Percentiles rank a stretch among this genome's conserved stretches.
phyloP scores from a whole-genome alignment of 2,797 vertebrate genomes.

The Chelon auratus region DNA sequence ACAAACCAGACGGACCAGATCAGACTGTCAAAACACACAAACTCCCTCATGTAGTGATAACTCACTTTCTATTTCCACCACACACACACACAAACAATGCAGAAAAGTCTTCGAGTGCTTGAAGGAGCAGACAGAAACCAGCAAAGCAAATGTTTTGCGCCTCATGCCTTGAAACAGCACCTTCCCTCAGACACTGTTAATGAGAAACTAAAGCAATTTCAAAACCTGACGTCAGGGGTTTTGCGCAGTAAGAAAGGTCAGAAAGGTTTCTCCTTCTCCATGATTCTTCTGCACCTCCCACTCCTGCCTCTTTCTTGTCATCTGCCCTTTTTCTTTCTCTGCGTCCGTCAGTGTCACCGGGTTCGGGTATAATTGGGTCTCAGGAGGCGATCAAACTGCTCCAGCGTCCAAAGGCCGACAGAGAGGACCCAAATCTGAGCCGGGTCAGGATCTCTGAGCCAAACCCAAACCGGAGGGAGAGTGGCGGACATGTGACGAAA shows the following conservation, averaged over 20 bases:
- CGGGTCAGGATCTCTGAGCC: not conserved
- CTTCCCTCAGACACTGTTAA: conserved; percentile 16
- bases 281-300: not conserved
- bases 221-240: not conserved
- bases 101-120: too few relatives aligned
- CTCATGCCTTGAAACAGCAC: conserved; percentile 3
- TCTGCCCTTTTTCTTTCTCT: not conserved
- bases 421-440: conserved; percentile 10
- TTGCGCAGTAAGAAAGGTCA: not conserved
- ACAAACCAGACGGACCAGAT: conserved; percentile 1
- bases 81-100: not conserved
- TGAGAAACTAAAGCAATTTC: conserved; percentile 1
- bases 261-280: not conserved
- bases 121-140: not conserved
- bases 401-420: conserved; percentile 39
- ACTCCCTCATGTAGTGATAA: not conserved
- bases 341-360: not conserved
- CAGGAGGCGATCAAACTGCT: conserved; percentile 37
- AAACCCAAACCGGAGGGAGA: not conserved
- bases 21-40: conserved; percentile 15
- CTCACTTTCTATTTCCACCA: not conserved
- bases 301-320: not conserved
- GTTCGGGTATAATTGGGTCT: conserved; percentile 33
- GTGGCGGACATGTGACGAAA: not conserved
- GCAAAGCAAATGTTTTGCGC: conserved; percentile 12